Conservation (phyloP, 1,140 invertebrate genomes). For the Pseudobourletiella spinata region DNA sequence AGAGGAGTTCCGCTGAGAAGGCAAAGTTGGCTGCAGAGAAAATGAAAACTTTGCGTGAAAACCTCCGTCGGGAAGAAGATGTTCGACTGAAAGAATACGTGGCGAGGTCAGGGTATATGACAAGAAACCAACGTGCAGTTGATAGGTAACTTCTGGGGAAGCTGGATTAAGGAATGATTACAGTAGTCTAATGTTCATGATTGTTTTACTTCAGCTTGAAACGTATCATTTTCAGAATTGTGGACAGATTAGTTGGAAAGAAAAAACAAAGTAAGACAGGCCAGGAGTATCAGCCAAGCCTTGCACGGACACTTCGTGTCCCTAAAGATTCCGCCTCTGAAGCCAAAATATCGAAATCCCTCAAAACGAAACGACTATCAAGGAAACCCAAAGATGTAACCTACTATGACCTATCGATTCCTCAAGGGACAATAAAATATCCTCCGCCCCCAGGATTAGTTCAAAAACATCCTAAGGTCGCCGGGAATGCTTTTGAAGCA, state of each 20-base stretch:
- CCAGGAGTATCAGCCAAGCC: constrained; percentile 15
- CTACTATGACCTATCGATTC: constrained; percentile 16
- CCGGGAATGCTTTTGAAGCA: neutral
- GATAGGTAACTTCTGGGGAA: neutral
- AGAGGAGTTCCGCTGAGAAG: neutral
- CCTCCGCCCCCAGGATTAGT: constrained; percentile 13
- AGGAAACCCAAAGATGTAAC: constrained; percentile 11
- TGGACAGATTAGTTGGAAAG: neutral
- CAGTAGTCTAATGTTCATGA: no score
- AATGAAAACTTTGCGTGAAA: neutral
- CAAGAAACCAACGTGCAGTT: neutral
- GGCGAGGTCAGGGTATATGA: neutral
- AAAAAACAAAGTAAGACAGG: neutral
- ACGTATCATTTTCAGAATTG: no score
- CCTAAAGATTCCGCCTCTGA: neutral
- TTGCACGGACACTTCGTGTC: constrained; percentile 3
- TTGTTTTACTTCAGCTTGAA: no score
- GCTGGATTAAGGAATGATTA: no score
- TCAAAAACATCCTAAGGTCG: neutral
- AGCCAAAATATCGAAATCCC: neutral
- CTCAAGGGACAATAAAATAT: constrained; percentile 7
- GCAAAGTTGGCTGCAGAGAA: neutral
- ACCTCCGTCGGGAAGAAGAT: constrained; percentile 16
- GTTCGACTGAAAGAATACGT: constrained; percentile 8
- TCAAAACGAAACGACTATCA: neutral